phyloP scores from a whole-genome alignment of 2,113 vertebrate species.

The Andinoacara biseriatus region DNA sequence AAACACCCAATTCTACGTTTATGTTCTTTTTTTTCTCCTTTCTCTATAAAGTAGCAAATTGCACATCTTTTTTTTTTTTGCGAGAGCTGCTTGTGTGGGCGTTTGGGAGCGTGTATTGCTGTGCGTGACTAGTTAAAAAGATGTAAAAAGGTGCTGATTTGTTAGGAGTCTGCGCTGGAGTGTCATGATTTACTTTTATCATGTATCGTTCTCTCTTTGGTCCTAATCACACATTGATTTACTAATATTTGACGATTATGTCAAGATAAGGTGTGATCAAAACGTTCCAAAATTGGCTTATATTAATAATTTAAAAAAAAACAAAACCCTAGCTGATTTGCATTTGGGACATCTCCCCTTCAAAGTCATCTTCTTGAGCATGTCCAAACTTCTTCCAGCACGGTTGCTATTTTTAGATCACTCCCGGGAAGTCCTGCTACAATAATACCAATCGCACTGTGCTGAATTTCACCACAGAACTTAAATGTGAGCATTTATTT shows the following conservation, averaged over 20 bases:
- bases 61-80: not conserved
- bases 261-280: not conserved
- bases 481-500: not conserved
- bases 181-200: not conserved
- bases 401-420: not conserved
- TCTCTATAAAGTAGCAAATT: not conserved
- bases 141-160: not conserved
- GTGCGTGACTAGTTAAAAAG: slow-evolving; percentile 3
- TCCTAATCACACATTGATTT: too few species aligned
- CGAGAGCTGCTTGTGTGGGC: not conserved
- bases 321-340: too few species aligned
- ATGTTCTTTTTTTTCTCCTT: not conserved
- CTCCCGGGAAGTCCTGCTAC: not conserved
- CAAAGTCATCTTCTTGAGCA: not conserved
- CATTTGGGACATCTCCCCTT: too few species aligned
- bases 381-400: not conserved
- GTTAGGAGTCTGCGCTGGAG: not conserved
- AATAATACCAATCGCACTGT: not conserved
- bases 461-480: not conserved
- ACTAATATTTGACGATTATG: not conserved
- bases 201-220: not conserved
- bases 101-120: not conserved
- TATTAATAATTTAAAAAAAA: too few species aligned
- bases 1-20: not conserved
- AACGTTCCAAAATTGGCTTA: not conserved